Evolutionary conservation across 2,113 vertebrate genomes (phyloP).

Genomic region (Microcebus lehilahytsara): DNA sequence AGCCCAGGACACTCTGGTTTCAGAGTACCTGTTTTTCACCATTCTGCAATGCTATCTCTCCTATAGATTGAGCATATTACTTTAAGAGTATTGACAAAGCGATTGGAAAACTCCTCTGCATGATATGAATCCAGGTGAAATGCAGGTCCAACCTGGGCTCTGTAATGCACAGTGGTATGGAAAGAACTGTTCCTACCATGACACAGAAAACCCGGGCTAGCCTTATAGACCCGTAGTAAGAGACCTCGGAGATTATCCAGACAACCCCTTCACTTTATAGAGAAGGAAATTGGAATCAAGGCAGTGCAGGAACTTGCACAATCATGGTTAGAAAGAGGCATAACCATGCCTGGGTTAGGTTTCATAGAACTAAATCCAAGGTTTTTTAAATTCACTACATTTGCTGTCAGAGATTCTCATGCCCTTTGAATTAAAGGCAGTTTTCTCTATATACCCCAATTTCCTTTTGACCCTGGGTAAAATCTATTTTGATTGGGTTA

Average conservation of each 20-base stretch:
- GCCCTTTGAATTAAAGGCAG: conserved; percentile 31
- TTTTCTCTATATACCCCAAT: not conserved
- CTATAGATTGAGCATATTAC: not conserved
- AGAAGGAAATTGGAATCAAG: not conserved
- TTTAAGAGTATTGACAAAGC: not conserved
- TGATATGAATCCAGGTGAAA: not conserved
- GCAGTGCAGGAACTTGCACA: not conserved
- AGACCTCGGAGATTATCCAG: not conserved
- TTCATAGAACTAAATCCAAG: not conserved
- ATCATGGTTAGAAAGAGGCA: not conserved
- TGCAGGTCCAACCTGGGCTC: not conserved
- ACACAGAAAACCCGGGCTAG: not conserved
- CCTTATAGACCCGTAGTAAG: not conserved
- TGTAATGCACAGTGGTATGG: not conserved
- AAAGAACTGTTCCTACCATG: not conserved
- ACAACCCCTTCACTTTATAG: not conserved
- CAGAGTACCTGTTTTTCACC: not conserved
- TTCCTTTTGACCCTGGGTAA: conserved; percentile 29
- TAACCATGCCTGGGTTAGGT: not conserved
- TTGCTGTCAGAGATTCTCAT: not conserved
- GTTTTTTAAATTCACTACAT: not conserved
- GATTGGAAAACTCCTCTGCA: not conserved
- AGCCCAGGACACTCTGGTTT: not conserved
- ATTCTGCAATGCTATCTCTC: not conserved
- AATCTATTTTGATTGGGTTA: conserved; percentile 31